Conservation (phyloP, 2,113 vertebrate genomes). For the Hydrochoerus hydrochaeris region DNA sequence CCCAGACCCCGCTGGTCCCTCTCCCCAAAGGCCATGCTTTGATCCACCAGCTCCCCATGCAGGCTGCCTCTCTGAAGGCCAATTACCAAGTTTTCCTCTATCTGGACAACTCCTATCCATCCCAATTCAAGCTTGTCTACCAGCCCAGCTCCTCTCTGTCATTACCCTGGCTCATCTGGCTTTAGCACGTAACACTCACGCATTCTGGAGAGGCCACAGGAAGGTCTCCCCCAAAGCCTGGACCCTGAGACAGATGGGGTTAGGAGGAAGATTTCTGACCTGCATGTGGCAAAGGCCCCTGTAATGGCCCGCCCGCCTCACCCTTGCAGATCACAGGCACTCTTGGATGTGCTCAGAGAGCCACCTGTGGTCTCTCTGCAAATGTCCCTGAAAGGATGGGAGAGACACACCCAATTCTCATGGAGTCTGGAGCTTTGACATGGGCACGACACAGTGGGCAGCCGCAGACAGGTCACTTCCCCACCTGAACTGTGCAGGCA, state of each 20-base stretch:
- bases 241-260: background rate
- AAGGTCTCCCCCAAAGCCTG: background rate
- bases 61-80: background rate
- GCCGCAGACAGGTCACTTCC: background rate
- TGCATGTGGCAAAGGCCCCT: background rate
- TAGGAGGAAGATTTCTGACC: background rate
- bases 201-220: background rate
- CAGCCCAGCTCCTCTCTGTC: background rate
- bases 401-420: background rate
- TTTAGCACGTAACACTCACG: rapidly evolving
- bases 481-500: background rate
- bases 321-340: background rate
- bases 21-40: background rate
- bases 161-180: background rate
- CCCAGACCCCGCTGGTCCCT: background rate
- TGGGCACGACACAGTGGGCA: rapidly evolving
- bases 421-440: background rate
- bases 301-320: background rate
- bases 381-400: background rate
- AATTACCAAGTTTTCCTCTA: background rate
- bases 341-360: background rate
- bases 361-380: background rate
- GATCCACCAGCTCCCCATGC: background rate
- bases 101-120: background rate
- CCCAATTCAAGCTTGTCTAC: background rate